Base-by-base conservation (phyloP, 2,888 invertebrate species). In the Chrysotoxum bicinctum region DNA sequence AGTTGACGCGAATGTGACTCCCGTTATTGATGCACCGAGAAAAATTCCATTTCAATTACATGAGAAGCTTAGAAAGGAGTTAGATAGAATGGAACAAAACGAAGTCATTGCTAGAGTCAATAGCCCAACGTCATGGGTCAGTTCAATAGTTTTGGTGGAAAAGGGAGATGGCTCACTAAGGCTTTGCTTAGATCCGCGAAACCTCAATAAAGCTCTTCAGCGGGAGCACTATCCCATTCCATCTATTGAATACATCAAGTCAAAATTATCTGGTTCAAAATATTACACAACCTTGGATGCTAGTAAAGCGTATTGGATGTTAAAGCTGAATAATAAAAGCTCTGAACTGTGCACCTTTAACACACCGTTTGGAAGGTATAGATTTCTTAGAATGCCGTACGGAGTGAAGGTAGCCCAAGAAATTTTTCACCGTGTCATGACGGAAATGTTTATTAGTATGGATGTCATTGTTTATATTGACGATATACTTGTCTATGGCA, bases 391-490 rank as follows among this genome's bases (percentile, higher is more conserved):
- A 35, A 54, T 88, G 45, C 88, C 88, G 16, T 89, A 88, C 56
- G 88, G 88, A 16, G 23, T 89, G 16, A 87, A 87, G 19, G 88
- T 87, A 45, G 87, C 89, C 1, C 88, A 88, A n/a, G 88, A 89
- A 76, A 85, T 88, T 21, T 88, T 88, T 69, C 87, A 87, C 30
- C 81, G 87, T 70, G 66, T 87, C 9, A 87, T 89, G 87, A 52
- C 69, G 7, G 45, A 69, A 52, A 37, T 62, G 16, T 80, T 80
- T 50, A 3, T 58, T 52, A 54, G 58, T 45, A 52, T 76, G 35
- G 19, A 68, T 50, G 58, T 74, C 14, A 80, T 83, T 48, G 48
- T 83, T 12, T 84, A 84, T 26, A 40, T 83, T 8, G 73, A 83
- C 21, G 73, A 77, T 30, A 32, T 78, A 9, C 16, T 72, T 3